Conservation (phyloP, 2,888 invertebrate species). For the Ypsolopha sequella region DNA sequence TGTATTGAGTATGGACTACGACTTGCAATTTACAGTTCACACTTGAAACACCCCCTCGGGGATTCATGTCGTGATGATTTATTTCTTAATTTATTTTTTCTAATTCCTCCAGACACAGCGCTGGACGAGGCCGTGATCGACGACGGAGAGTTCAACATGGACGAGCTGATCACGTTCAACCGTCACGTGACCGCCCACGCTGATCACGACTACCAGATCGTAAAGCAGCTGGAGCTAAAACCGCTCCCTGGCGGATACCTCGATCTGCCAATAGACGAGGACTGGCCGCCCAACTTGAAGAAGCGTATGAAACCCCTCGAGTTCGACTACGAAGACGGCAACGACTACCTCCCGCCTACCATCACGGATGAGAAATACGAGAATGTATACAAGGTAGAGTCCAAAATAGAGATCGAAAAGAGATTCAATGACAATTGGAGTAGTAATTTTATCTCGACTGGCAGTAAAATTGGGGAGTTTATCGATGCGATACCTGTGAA, state of each 20-base stretch:
- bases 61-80: no score
- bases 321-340: slow-evolving; percentile 53
- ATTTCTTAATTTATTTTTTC: no score
- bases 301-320: slow-evolving; percentile 58
- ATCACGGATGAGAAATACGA: slow-evolving; percentile 55
- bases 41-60: no score
- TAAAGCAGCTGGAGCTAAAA: slow-evolving; percentile 36
- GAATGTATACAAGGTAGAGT: slow-evolving; percentile 32
- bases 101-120: slow-evolving; percentile 37
- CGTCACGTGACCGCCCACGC: slow-evolving; percentile 34
- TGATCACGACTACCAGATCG: slow-evolving; percentile 64
- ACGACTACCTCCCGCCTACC: slow-evolving; percentile 47
- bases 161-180: slow-evolving; percentile 71
- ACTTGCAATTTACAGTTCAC: no score
- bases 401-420: slow-evolving; percentile 30
- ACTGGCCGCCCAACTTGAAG: slow-evolving; percentile 69
- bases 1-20: no score
- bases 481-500: slow-evolving; percentile 49
- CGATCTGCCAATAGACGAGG: slow-evolving; percentile 71
- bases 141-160: slow-evolving; percentile 72
- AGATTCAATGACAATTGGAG: slow-evolving; percentile 10
- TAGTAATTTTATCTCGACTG: slow-evolving; percentile 38
- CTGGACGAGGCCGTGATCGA: slow-evolving; percentile 65
- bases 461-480: slow-evolving; percentile 50
- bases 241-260: slow-evolving; percentile 53